Base-by-base conservation (phyloP, 2,888 invertebrate species). In the Limnephilus marmoratus region DNA sequence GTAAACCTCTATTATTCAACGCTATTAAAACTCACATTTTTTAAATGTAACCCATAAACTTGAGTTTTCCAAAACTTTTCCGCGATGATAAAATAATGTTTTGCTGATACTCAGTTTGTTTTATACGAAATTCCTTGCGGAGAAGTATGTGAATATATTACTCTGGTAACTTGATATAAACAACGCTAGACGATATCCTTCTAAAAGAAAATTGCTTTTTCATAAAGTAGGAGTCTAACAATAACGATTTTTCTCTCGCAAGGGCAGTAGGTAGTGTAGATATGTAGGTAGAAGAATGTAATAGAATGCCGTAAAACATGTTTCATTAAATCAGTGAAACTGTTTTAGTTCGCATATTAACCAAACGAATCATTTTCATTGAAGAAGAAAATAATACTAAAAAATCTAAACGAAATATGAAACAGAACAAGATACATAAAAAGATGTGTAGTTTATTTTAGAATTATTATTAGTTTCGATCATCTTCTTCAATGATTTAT, bases 91-190 rank as follows among this genome's bases (percentile, higher is more conserved):
- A 68, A 83, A 83, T 83, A 83, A 83, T 83, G 37, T 83, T 83
- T 83, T 41, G 37, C 18, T 41, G 37, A 83, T 37, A 24, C 83
- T 34, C 83, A 24, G 24, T 83, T 83, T 18, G 11, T 24, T 41
- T 83, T 37, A 3, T n/a, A 37, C 3, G 37, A 83, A 83, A 83
- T 83, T 41, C 37, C 37, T 83, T 83, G 24, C 37, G 24, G 31
- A 37, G 83, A 18, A 83, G 24, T 24, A 37, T 83, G 83, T 83
- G 83, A 83, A 83, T 83, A 37, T 15, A 83, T 83, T 83, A 37
- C 83, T 18, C 18, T 2, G 83, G 18, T 83, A 15, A 34, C 37
- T 83, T 83, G 83, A 83, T 37, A 34, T 34, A 41, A 83, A 83
- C 37, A 41, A 83, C 83, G 24, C 37, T 83, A 83, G 68, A 68